Conservation (phyloP, 1,140 invertebrate species). For the Cydia amplana region DNA sequence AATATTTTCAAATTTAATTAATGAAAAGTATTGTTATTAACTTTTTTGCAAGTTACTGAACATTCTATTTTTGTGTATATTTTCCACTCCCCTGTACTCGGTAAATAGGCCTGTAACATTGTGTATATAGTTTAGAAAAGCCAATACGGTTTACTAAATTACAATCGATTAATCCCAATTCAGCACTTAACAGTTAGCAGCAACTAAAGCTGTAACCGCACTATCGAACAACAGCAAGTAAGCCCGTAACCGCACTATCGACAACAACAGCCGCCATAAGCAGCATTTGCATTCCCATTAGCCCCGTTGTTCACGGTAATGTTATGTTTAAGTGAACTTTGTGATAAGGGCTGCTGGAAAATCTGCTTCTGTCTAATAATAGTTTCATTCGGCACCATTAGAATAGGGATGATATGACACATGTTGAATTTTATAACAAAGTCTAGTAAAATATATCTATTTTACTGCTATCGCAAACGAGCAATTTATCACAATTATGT, state of each 20-base stretch:
- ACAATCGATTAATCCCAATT: conserved; percentile 17
- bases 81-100: no score
- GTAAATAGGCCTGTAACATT: neutral
- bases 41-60: no score
- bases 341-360: neutral
- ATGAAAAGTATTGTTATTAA: no score
- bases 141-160: conserved; percentile 1
- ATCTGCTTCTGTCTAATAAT: neutral
- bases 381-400: neutral
- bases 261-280: conserved; percentile 23
- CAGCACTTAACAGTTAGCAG: conserved; percentile 1
- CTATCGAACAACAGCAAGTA: conserved; percentile 14
- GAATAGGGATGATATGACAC: no score
- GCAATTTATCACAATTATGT: no score
- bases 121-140: neutral
- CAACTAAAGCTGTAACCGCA: conserved; percentile 20
- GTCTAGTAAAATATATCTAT: no score
- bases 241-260: conserved; percentile 13
- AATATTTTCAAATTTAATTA: no score
- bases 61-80: no score
- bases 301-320: conserved; percentile 35
- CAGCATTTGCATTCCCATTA: conserved; percentile 48
- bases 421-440: no score
- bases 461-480: no score
- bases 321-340: conserved; percentile 25